These are phyloP conservation scores for Desmodus rotundus DNA, from an alignment of 2,113 vertebrate genomes.

Conservation along the genomic window DNA sequence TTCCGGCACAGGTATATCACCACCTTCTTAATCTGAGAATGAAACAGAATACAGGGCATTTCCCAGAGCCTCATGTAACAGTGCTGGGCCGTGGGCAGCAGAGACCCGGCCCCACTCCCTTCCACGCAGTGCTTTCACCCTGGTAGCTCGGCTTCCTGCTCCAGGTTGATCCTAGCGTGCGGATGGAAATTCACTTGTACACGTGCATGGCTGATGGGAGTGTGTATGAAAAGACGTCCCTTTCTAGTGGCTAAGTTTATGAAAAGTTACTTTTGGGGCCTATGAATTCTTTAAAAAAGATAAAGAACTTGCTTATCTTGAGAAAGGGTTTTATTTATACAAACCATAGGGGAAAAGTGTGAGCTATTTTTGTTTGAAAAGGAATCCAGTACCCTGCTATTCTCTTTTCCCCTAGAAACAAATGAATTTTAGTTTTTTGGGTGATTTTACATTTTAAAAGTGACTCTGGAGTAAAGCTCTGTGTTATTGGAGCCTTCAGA, in stretches of 20 bases:
- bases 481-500: fast-evolving
- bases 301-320: background rate
- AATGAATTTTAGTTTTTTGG: background rate
- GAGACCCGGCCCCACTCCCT: fast-evolving
- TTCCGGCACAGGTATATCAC: conserved; percentile 96
- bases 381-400: background rate
- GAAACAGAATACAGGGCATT: background rate
- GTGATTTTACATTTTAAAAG: conserved; percentile 24
- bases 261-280: background rate
- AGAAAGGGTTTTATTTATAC: conserved; percentile 42
- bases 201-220: background rate
- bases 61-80: background rate
- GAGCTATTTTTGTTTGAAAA: conserved; percentile 47
- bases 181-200: background rate
- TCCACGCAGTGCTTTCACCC: fast-evolving
- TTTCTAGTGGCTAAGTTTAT: background rate
- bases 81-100: fast-evolving
- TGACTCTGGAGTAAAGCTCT: background rate
- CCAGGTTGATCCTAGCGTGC: background rate
- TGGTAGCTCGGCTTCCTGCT: too few species aligned
- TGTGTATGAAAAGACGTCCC: background rate
- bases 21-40: conserved; percentile 95
- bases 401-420: background rate
- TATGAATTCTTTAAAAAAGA: background rate
- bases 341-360: background rate